Conservation (phyloP, 2,888 invertebrate genomes). For the Drosophila flavopinicola region DNA sequence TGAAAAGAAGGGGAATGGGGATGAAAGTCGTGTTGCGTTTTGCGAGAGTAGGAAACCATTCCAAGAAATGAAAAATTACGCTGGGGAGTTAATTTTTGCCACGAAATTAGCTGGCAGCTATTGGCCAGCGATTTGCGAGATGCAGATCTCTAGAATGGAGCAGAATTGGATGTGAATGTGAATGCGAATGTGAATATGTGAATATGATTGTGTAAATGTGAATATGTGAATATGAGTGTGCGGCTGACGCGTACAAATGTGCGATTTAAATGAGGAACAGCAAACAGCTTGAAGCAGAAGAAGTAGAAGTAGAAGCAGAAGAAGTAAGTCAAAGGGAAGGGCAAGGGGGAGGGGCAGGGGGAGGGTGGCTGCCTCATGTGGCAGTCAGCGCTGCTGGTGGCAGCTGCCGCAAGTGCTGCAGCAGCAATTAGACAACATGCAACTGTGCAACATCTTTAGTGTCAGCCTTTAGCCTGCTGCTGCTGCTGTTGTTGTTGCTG, state of each 20-base stretch:
- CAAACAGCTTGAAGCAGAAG: conserved; percentile 3
- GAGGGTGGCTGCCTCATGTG: conserved; percentile 12
- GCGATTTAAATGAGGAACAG: conserved; percentile 70
- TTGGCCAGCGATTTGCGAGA: conserved; percentile 28
- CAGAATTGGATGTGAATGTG: conserved; percentile 18
- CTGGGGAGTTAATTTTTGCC: conserved; percentile 72
- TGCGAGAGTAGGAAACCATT: conserved; percentile 56
- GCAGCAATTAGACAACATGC: conserved; percentile 30
- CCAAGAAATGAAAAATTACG: conserved; percentile 79
- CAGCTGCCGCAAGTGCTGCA: conserved; percentile 21
- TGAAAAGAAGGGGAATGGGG: background rate
- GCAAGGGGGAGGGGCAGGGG: no score
- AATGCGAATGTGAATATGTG: background rate
- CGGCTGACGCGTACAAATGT: conserved; percentile 70
- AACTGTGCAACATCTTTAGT: conserved; percentile 35
- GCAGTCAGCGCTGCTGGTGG: conserved; percentile 40
- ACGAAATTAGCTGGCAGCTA: conserved; percentile 77
- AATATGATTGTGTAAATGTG: conserved; percentile 2
- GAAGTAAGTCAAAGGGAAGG: background rate
- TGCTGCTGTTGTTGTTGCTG: background rate
- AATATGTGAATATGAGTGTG: conserved; percentile 26
- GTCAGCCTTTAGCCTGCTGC: background rate
- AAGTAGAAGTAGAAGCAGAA: background rate
- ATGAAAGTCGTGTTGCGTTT: conserved; percentile 54
- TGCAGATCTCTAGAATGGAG: conserved; percentile 40